Evolutionary conservation across 1,140 invertebrate species (phyloP).

Genomic region (Armadillidium nasatum): DNA sequence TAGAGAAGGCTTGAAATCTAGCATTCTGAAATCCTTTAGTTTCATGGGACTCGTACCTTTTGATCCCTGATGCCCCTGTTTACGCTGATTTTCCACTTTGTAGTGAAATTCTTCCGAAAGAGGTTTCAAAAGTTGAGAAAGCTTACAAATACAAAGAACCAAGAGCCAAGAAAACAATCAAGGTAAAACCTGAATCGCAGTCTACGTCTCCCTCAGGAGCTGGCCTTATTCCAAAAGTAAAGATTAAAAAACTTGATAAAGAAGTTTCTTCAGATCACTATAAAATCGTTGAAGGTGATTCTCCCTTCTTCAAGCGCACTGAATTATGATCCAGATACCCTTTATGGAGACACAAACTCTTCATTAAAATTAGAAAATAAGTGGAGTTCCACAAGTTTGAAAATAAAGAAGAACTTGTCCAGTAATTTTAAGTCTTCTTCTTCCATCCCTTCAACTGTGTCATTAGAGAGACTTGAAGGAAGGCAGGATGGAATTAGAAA

Average conservation of each 20-base stretch:
- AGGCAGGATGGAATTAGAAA: neutral
- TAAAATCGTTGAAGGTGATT: neutral
- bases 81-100: neutral
- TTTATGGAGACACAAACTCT: neutral
- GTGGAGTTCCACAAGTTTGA: neutral
- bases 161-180: neutral
- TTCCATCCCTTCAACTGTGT: neutral
- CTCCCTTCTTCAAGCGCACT: neutral
- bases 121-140: neutral
- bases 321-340: neutral
- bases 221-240: neutral
- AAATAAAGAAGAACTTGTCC: neutral
- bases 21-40: neutral
- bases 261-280: neutral
- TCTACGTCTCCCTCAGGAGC: neutral
- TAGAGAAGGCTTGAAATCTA: neutral
- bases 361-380: neutral
- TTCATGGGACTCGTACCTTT: neutral
- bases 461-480: neutral
- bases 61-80: neutral
- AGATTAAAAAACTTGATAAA: slow-evolving; percentile 4
- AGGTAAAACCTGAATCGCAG: neutral
- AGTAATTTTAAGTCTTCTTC: neutral
- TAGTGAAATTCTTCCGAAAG: neutral
- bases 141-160: neutral